Conservation (phyloP, 2,888 invertebrate genomes). For the Cremastobaeus sp. region DNA sequence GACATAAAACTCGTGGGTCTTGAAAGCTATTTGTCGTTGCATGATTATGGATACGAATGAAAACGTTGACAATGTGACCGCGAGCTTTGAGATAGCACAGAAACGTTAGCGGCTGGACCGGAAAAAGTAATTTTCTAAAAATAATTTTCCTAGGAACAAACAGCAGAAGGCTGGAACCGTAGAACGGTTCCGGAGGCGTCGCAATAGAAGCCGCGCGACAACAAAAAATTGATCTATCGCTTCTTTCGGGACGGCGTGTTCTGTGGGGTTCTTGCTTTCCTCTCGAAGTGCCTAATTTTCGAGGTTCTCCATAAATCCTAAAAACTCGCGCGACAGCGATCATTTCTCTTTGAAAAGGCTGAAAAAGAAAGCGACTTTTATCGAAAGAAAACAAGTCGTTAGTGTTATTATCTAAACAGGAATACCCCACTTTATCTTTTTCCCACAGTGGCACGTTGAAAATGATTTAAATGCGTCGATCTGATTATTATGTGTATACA, state of each 20-base stretch:
- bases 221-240: constrained; percentile 61
- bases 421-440: constrained; percentile 41
- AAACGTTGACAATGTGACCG: too few relatives aligned
- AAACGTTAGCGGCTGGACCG: too few relatives aligned
- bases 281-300: constrained; percentile 40
- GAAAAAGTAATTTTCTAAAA: constrained; percentile 51
- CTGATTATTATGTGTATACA: constrained; percentile 31
- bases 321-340: constrained; percentile 44
- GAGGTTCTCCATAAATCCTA: constrained; percentile 36
- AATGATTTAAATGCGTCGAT: constrained; percentile 38
- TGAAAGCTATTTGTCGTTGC: too few relatives aligned
- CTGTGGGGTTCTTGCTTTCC: constrained; percentile 21
- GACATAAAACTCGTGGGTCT: too few relatives aligned
- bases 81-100: too few relatives aligned
- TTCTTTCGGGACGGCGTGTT: constrained; percentile 41
- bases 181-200: constrained; percentile 17
- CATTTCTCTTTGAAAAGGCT: constrained; percentile 43
- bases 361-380: constrained; percentile 46
- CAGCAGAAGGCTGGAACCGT: constrained; percentile 16
- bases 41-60: too few relatives aligned
- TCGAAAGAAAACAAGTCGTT: constrained; percentile 45
- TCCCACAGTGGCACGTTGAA: constrained; percentile 32
- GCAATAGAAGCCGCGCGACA: constrained; percentile 40
- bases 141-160: constrained; percentile 62
- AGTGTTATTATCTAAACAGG: constrained; percentile 23